phyloP scores from a whole-genome alignment of 2,888 invertebrate genomes.

The Cryptocheilus praepositus region DNA sequence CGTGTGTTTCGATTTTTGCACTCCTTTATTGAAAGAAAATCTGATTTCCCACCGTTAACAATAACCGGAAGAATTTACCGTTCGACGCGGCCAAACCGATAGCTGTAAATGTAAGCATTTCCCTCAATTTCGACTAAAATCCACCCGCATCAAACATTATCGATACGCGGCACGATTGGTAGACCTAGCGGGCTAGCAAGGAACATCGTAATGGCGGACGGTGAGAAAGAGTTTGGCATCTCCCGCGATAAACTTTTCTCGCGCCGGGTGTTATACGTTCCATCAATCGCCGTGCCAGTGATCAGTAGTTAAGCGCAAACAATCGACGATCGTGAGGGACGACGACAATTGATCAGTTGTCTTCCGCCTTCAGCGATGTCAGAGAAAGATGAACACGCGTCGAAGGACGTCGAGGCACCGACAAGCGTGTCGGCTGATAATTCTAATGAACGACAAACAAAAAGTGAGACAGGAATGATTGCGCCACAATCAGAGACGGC shows the following conservation, averaged over 20 bases:
- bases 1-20: too few species aligned
- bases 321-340: background rate
- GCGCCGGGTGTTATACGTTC: too few species aligned
- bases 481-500: conserved; percentile 34
- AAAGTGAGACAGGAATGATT: conserved; percentile 35
- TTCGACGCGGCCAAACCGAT: too few species aligned
- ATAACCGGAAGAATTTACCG: too few species aligned
- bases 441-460: conserved; percentile 35
- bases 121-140: background rate
- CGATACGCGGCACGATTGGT: conserved; percentile 15
- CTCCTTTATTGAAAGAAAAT: background rate
- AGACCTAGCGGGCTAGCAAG: conserved; percentile 12
- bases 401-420: conserved; percentile 38
- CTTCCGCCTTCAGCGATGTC: conserved; percentile 44
- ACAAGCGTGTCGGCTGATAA: conserved; percentile 38
- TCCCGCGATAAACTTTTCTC: conserved; percentile 10
- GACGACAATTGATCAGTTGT: background rate
- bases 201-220: conserved; percentile 50
- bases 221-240: conserved; percentile 25
- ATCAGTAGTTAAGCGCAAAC: background rate
- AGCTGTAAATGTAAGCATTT: too few species aligned
- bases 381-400: conserved; percentile 40
- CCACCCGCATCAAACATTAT: background rate
- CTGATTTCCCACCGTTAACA: too few species aligned
- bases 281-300: too few species aligned